Percentiles rank a stretch among this genome's conserved stretches.
Conservation (phyloP, 2,113 vertebrate species). For the Cebidichthys violaceus region DNA sequence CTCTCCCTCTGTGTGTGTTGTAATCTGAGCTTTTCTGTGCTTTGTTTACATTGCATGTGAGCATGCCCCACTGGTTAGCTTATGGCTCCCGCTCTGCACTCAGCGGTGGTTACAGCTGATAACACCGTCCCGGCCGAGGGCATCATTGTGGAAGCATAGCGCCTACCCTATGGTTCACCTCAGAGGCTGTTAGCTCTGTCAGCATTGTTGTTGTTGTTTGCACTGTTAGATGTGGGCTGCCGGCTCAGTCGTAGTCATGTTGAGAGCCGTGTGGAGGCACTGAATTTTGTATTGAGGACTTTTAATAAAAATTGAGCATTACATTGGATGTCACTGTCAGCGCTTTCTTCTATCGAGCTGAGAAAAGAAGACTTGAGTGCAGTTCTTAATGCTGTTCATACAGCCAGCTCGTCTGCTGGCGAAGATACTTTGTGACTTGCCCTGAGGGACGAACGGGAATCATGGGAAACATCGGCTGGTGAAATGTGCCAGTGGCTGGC, state of each 20-base stretch:
- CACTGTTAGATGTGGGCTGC: background rate
- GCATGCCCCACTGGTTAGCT: too few relatives aligned
- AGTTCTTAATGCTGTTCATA: slow-evolving; percentile 51
- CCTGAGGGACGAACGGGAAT: slow-evolving; percentile 58
- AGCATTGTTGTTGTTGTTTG: background rate
- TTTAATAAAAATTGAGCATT: background rate
- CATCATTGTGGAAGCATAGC: too few relatives aligned
- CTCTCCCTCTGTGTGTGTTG: too few relatives aligned
- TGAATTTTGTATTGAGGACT: background rate
- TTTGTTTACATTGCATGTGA: too few relatives aligned
- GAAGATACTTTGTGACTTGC: slow-evolving; percentile 49
- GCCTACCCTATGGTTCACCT: too few relatives aligned
- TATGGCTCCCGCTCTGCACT: too few relatives aligned
- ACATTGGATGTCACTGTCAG: background rate
- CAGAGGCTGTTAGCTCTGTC: background rate
- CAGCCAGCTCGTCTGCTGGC: slow-evolving; percentile 34
- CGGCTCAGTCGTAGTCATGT: background rate
- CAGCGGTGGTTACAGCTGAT: too few relatives aligned
- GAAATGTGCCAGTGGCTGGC: slow-evolving; percentile 63
- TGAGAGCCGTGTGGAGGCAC: background rate
- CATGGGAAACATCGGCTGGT: slow-evolving; percentile 68
- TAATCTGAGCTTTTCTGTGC: too few relatives aligned
- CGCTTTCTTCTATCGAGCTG: background rate
- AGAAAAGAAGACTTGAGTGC: background rate
- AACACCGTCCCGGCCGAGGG: too few relatives aligned